Percentiles rank a stretch among this genome's conserved stretches.
phyloP scores from a whole-genome alignment of 2,113 vertebrate species.

The Herpetotheres cachinnans region DNA sequence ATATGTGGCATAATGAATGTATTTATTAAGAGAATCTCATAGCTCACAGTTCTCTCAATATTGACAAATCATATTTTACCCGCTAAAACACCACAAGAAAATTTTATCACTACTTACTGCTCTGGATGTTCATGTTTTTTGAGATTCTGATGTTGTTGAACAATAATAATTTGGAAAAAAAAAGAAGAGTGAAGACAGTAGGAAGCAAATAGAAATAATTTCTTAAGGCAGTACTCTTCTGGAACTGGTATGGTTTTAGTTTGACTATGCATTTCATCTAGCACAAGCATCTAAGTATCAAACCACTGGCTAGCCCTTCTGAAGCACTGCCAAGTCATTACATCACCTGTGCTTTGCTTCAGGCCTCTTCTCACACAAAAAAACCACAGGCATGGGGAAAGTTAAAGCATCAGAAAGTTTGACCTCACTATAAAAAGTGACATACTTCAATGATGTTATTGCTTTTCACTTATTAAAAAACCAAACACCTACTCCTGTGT shows the following conservation, averaged over 20 bases:
- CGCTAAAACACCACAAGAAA: background rate
- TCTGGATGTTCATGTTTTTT: background rate
- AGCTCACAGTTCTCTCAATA: background rate
- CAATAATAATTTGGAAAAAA: background rate
- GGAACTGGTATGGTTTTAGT: background rate
- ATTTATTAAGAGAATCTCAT: slow-evolving; percentile 12
- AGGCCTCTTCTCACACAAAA: background rate
- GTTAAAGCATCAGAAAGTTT: background rate
- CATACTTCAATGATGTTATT: background rate
- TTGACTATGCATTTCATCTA: background rate
- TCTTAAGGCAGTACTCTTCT: background rate
- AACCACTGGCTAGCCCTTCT: background rate
- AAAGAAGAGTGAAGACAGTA: background rate
- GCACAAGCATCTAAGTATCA: background rate
- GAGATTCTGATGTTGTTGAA: background rate
- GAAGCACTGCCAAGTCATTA: background rate
- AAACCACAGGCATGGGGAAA: background rate
- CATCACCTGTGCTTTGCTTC: background rate
- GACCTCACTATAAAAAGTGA: background rate
- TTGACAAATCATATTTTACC: background rate
- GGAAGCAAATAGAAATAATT: background rate
- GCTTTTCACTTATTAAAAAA: background rate
- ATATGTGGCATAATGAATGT: background rate
- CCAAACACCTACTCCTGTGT: background rate
- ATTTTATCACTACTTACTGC: background rate